Evolutionary conservation across 2,797 vertebrate species (phyloP).

Genomic region (Acanthis flammea): DNA sequence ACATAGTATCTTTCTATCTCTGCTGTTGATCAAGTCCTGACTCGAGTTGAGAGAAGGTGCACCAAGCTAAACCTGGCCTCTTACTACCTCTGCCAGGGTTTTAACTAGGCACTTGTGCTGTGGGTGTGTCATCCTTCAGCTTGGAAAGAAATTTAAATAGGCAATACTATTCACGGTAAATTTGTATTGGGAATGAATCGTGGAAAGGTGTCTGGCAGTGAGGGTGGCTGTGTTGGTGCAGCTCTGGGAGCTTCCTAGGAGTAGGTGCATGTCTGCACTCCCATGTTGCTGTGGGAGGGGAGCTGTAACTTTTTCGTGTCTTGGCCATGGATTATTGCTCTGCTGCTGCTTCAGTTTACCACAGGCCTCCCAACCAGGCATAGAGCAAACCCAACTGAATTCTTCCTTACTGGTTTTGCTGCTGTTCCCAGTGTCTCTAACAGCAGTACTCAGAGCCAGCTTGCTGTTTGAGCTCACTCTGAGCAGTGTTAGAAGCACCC

Average conservation of each 20-base stretch:
- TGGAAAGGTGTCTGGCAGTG: background rate
- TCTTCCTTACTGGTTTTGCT: background rate
- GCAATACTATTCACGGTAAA: background rate
- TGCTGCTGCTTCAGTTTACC: background rate
- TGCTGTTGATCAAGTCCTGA: fast-evolving
- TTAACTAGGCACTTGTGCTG: background rate
- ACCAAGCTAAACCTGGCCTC: background rate
- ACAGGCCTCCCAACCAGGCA: background rate
- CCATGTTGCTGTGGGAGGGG: background rate
- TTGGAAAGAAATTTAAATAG: background rate
- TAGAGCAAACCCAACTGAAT: fast-evolving
- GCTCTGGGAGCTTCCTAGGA: background rate
- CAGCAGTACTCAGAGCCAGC: fast-evolving
- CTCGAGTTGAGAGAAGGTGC: background rate
- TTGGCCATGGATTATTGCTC: background rate
- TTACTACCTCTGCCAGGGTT: background rate
- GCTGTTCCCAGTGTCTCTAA: background rate
- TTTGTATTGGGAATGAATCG: fast-evolving
- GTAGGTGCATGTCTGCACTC: background rate
- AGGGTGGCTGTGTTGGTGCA: fast-evolving
- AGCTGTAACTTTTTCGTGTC: background rate
- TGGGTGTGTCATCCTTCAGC: background rate
- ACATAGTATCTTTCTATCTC: fast-evolving
- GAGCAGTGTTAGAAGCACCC: background rate
- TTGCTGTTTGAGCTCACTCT: background rate